Base-by-base conservation (phyloP, 2,797 vertebrate genomes). In the Calcarius lapponicus region DNA sequence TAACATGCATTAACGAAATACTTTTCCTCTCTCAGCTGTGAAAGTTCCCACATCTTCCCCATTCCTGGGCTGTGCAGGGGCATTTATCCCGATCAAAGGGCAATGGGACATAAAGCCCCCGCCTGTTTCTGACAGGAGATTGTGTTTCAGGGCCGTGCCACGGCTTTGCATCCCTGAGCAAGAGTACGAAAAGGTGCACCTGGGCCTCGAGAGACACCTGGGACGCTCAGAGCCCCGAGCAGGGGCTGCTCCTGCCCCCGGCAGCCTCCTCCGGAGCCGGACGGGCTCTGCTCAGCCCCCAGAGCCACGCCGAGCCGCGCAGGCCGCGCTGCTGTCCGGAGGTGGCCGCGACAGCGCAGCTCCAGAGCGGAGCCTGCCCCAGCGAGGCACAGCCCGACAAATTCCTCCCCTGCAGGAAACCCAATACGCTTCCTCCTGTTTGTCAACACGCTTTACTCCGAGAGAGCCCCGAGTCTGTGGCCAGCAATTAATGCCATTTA, bases 401-500 rank as follows among this genome's bases (percentile, higher is more conserved):
- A 53, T 70, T 81, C 75, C 70, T 42, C 24, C 87, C 58, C 85
- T n/a, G 65, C 62, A 78, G 80, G 88, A 95, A 94, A 93, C 86
- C 66, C 51, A 67, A 25, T 84, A 24, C 65, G 90, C 90, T 96
- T 93, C 87, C 72, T 92, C 76, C 72, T 88, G 82, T 97, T 96
- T 96, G 89, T 94, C 95, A 95, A 93, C 93, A 96, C 3, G 11
- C 62, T 93, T 92, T 70, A 57, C 91, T 96, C 83, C 10, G 58
- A 78, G 88, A 91, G 79, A 76, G 81, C 56, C 65, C 3, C 0
- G 78, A 90, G 92, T 91, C 90, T 86, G 90, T 21, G 93, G 93
- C 70, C 94, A 79, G 95, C 92, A 96, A 96, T 97, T 97, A 97
- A 96, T 94, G 97, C 93, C 95, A 95, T 94, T 97, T 96, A 97